Evolutionary conservation across 1,140 invertebrate species (phyloP).

Genomic region (Zaprionus davidi): DNA sequence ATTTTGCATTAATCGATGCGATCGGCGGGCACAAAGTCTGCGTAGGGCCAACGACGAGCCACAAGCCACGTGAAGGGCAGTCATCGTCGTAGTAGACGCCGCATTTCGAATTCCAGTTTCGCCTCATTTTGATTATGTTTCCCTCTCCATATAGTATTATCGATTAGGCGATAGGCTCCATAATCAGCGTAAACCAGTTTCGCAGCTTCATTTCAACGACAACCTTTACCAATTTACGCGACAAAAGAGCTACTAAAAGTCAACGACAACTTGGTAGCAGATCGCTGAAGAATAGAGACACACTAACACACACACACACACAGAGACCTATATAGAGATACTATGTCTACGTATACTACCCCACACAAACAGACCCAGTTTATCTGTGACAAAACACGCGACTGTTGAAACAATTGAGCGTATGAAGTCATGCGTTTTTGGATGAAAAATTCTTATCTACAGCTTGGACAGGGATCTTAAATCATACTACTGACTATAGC

Average conservation of each 20-base stretch:
- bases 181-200: constrained; percentile 55
- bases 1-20: constrained; percentile 71
- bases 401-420: constrained; percentile 37
- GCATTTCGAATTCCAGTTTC: constrained; percentile 15
- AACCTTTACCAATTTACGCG: too few relatives aligned
- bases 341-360: background rate
- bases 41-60: background rate
- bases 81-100: background rate
- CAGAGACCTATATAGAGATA: constrained; percentile 5
- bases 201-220: constrained; percentile 47
- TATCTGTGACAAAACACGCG: constrained; percentile 40
- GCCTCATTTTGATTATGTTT: constrained; percentile 44
- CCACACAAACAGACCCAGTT: constrained; percentile 12
- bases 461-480: constrained; percentile 45
- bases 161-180: constrained; percentile 11
- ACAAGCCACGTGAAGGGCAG: constrained; percentile 59
- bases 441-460: constrained; percentile 43
- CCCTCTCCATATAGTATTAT: constrained; percentile 4
- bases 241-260: constrained; percentile 29
- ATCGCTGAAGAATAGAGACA: constrained; percentile 14
- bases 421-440: constrained; percentile 43
- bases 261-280: constrained; percentile 25
- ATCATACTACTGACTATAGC: constrained; percentile 9
- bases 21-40: constrained; percentile 63
- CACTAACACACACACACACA: constrained; percentile 9